Percentiles rank a stretch among this genome's conserved stretches.
These are phyloP conservation scores for Leucophenga varia DNA, from an alignment of 1,140 invertebrate species.

Conservation along the genomic window DNA sequence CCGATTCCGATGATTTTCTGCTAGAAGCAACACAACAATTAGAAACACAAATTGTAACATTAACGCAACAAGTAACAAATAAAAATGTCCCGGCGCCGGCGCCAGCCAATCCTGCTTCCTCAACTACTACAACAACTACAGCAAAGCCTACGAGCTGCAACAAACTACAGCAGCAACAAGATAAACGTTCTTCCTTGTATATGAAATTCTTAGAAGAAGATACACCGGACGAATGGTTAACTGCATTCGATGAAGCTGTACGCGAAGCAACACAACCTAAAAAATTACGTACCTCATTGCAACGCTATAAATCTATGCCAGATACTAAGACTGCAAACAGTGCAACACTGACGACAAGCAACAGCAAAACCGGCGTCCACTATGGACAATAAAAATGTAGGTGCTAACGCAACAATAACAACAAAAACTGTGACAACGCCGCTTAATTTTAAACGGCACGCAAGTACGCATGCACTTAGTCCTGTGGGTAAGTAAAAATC, in stretches of 20 bases:
- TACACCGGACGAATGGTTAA: conserved; percentile 40
- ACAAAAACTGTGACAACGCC: no score
- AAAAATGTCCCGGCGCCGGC: neutral
- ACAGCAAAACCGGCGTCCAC: neutral
- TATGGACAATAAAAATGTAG: no score
- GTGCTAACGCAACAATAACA: no score
- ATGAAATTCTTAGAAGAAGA: conserved; percentile 53
- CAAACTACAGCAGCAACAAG: conserved; percentile 17
- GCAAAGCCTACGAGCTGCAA: conserved; percentile 31
- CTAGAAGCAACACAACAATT: conserved; percentile 45
- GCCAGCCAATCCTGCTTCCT: neutral
- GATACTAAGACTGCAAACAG: conserved; percentile 8
- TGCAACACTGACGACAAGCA: conserved; percentile 1
- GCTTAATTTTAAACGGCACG: conserved; percentile 33
- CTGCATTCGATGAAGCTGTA: conserved; percentile 38
- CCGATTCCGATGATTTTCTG: conserved; percentile 41
- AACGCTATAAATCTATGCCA: conserved; percentile 51
- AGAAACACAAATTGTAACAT: conserved; percentile 19
- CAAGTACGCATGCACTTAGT: conserved; percentile 37
- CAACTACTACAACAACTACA: conserved; percentile 21
- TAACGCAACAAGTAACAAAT: neutral
- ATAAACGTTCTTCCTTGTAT: conserved; percentile 44
- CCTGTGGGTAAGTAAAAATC: conserved; percentile 24
- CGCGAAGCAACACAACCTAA: conserved; percentile 34
- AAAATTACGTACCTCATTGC: conserved; percentile 40